Evolutionary conservation across 2,113 vertebrate genomes (phyloP).

Genomic region (Rhombomys opimus): DNA sequence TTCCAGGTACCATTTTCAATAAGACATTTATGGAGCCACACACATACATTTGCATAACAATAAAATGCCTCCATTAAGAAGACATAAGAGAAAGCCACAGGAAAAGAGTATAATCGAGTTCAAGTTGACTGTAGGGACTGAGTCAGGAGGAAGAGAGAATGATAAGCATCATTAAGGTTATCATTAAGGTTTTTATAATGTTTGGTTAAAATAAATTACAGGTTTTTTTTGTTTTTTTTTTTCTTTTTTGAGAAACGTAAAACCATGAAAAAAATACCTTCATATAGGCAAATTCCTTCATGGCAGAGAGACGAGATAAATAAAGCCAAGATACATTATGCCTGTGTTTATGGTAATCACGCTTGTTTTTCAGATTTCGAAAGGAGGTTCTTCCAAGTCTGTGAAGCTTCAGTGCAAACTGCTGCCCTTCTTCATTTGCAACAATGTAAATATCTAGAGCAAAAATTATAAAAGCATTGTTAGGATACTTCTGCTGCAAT

Average conservation of each 20-base stretch:
- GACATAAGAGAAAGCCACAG: slow-evolving; percentile 21
- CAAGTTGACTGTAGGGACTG: background rate
- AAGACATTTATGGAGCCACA: background rate
- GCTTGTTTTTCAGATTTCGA: slow-evolving; percentile 96
- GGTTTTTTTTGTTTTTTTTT: background rate
- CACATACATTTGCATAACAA: slow-evolving; percentile 12
- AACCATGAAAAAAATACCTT: slow-evolving; percentile 89
- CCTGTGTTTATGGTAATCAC: slow-evolving; percentile 97
- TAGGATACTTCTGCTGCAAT: slow-evolving; percentile 11
- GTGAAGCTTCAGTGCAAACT: slow-evolving; percentile 96
- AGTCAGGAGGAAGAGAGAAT: background rate
- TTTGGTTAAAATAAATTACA: slow-evolving; percentile 20
- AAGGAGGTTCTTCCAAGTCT: slow-evolving; percentile 97
- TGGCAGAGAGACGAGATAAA: slow-evolving; percentile 96
- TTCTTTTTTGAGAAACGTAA: slow-evolving; percentile 35
- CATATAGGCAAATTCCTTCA: slow-evolving; percentile 99
- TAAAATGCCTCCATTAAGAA: background rate
- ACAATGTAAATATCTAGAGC: slow-evolving; percentile 97
- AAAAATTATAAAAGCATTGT: slow-evolving; percentile 35
- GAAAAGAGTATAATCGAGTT: slow-evolving; percentile 32
- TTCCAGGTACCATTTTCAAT: slow-evolving; percentile 14
- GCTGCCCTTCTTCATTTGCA: slow-evolving; percentile 91
- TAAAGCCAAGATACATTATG: slow-evolving; percentile 98
- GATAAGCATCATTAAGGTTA: too few species aligned
- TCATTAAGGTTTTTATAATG: background rate